Conservation (phyloP, 2,888 invertebrate species). For the Lacanobia oleracea region DNA sequence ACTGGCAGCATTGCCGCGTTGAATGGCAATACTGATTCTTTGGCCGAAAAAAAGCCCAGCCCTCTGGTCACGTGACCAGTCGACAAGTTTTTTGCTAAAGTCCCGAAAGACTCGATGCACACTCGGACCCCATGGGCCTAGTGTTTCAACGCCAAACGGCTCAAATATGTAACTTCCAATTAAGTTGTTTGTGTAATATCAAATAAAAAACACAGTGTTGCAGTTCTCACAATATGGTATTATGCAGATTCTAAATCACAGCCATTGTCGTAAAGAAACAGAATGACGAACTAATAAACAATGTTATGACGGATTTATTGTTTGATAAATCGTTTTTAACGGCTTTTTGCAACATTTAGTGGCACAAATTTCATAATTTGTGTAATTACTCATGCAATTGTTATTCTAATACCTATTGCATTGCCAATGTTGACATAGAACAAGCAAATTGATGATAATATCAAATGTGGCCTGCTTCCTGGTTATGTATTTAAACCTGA, state of each 20-base stretch:
- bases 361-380: conserved; percentile 4
- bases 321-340: conserved; percentile 5
- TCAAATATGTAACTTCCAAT: too few species aligned
- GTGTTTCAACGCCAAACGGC: too few species aligned
- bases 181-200: too few species aligned
- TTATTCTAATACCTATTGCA: neutral
- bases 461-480: neutral
- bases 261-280: conserved; percentile 29
- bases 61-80: too few species aligned
- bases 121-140: too few species aligned
- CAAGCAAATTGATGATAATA: neutral
- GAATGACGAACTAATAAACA: conserved; percentile 39
- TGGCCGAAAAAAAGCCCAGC: too few species aligned
- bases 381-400: neutral
- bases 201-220: conserved; percentile 1
- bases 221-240: neutral
- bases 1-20: too few species aligned
- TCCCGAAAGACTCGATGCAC: too few species aligned
- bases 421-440: neutral
- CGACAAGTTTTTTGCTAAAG: too few species aligned
- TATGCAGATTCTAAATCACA: conserved; percentile 8
- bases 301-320: conserved; percentile 25
- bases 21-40: too few species aligned
- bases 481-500: neutral
- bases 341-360: conserved; percentile 13